Base-by-base conservation (phyloP, 2,797 vertebrate species). In the Sparus aurata region DNA sequence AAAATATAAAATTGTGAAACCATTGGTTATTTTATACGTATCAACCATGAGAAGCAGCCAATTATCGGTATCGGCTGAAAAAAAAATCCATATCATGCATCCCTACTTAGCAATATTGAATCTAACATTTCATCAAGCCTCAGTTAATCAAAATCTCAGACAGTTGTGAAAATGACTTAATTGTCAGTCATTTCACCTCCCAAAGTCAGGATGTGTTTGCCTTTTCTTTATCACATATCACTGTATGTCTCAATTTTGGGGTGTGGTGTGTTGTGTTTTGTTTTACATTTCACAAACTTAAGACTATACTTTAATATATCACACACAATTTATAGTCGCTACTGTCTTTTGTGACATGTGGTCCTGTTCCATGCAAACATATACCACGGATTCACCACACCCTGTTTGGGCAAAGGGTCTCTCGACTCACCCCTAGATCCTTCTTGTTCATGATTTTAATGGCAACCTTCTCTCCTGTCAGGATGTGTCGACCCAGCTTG, bases 401-500 rank as follows among this genome's bases (percentile, higher is more conserved):
- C 2, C 7, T 15, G 23, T 20, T 12, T 1, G 38, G 1, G 4
- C 4, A 9, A 12, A 9, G 2, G 9, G 1, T 54, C 2, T 25
- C 7, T 68, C 41, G 8, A 83, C 95, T 96, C 94, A 99, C 98
- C 96, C 97, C 97, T 8, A 99, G 90, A 27, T 96, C 95, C 73
- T 95, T 95, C 85, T 99, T 99, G 91, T 97, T 97, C 97, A 99
- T 98, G 84, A 99, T 97, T 94, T 99, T 99, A 90, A 99, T 94
- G 23, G 98, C 98, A 84, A 99, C 98, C 73, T 97, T 97, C 92
- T 99, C 97, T 85, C 97, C 96, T 2, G 98, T 97, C 74, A 97
- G 92, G 55, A 96, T 93, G 91, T 99, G 98, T 41, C 91, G 93
- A 0, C 95, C 98, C 69, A 98, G 95, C 78, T 99, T 99, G 50